Conservation (phyloP, 2,888 invertebrate species). For the Apomyelois bistriatella region DNA sequence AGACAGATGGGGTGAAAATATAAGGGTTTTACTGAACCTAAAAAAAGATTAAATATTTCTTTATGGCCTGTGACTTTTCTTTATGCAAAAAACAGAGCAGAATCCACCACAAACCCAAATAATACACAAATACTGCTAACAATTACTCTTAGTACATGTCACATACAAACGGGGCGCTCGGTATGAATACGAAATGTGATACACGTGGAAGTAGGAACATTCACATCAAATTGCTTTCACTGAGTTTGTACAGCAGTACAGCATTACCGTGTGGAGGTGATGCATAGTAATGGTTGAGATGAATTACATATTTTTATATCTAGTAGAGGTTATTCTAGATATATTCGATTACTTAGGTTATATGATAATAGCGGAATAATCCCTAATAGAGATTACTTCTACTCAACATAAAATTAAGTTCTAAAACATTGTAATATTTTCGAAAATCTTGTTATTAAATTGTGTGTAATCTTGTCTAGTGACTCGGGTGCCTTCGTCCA, state of each 20-base stretch:
- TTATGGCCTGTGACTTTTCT: no score
- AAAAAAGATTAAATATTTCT: no score
- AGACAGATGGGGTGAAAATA: no score
- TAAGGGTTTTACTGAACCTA: no score
- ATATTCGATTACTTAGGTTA: no score
- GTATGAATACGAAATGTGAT: constrained; percentile 12
- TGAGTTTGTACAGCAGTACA: constrained; percentile 2
- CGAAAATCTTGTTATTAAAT: constrained; percentile 14
- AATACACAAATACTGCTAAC: constrained; percentile 2
- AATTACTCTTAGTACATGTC: constrained; percentile 4
- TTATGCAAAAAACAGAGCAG: no score
- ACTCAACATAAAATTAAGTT: no score
- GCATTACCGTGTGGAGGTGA: constrained; percentile 16
- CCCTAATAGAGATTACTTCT: no score
- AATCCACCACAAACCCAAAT: background rate
- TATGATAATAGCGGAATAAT: no score
- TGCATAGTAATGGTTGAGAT: background rate
- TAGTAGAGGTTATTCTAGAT: background rate
- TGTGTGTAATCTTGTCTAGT: constrained; percentile 28
- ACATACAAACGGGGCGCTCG: background rate
- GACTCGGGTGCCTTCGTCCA: constrained; percentile 29
- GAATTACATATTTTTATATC: background rate
- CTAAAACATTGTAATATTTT: background rate
- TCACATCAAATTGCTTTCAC: constrained; percentile 3
- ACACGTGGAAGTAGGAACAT: background rate